Percentiles rank a stretch among this genome's conserved stretches.
These are phyloP conservation scores for Adelphocoris suturalis DNA, from an alignment of 2,888 invertebrate species.

Conservation along the genomic window DNA sequence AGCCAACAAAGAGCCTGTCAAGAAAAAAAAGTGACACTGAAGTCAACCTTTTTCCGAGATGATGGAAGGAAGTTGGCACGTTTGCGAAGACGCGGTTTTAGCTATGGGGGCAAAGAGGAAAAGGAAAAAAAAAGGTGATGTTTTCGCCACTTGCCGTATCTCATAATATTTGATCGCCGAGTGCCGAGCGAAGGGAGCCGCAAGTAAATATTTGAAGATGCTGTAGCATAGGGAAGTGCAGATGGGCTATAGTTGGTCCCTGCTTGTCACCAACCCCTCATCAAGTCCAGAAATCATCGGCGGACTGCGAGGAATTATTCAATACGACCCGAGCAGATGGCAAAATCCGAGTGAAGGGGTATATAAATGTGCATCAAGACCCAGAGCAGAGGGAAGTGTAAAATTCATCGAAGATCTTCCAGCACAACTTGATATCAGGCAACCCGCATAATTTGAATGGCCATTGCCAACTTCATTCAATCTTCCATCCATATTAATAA, in stretches of 20 bases:
- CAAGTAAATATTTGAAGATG: neutral
- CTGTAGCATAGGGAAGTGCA: neutral
- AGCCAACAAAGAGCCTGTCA: neutral
- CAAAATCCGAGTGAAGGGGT: neutral
- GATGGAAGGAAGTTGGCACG: constrained; percentile 17
- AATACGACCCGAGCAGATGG: neutral
- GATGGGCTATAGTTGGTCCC: neutral
- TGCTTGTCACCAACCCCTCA: neutral
- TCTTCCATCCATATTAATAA: too few species aligned
- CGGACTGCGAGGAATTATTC: neutral
- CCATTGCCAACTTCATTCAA: too few species aligned
- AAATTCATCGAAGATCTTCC: too few species aligned
- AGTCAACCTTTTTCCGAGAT: neutral
- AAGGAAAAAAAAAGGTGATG: neutral
- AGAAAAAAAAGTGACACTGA: neutral
- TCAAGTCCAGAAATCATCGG: neutral
- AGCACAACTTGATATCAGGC: too few species aligned
- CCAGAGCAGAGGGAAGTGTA: too few species aligned
- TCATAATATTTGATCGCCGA: constrained; percentile 9
- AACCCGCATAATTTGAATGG: too few species aligned
- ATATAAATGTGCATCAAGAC: too few species aligned
- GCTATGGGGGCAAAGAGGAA: neutral
- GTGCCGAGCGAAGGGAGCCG: too few species aligned
- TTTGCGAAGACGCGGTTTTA: neutral
- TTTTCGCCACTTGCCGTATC: constrained; percentile 19